Evolutionary conservation across 2,113 vertebrate genomes (phyloP), one percentile per base, ranked within the genome.

Genomic region (Pitta sordida): DNA sequence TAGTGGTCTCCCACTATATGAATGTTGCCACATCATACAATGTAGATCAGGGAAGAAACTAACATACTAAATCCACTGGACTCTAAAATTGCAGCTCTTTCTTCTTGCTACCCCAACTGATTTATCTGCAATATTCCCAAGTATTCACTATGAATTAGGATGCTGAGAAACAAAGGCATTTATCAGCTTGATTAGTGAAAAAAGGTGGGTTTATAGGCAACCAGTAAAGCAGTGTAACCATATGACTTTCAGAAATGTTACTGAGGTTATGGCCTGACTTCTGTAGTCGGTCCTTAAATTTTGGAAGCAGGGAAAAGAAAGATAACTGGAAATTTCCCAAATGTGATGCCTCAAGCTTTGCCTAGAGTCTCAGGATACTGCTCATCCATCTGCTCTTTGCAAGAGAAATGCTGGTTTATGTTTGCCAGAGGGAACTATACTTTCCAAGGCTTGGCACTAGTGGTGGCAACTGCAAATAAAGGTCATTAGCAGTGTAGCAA

Each of bases 311-410:
- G 19, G 49, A 62, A 90, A 94, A 60, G 80, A 93, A 91, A 93
- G 49, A 70, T 27, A 79, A 53, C 80, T 55, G 43, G 78, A 87
- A 89, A 64, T 70, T 91, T 86, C 76, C 58, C 48, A 70, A 48
- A 53, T 87, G 62, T 90, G 44, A 59, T 79, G 90, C 75, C 67
- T 95, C 27, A 79, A 79, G 70, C 79, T 90, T 95, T 93, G 52
- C 56, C 43, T 87, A 9, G 56, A 67, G 49, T 58, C 58, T 30
- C 82, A 71, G 52, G 65, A n/a, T 75, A 21, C 69, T 56, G 30
- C 74, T 90, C 36, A 63, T 82, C 74, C 74, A 70, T 87, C 85
- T 78, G 74, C 27, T 94, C 48, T 78, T 67, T 90, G 77, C 71
- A 67, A 83, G 64, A 86, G 79, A 86, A 94, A 65, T 60, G 24